phyloP scores from a whole-genome alignment of 2,888 invertebrate species.

The Eupithecia tripunctaria region DNA sequence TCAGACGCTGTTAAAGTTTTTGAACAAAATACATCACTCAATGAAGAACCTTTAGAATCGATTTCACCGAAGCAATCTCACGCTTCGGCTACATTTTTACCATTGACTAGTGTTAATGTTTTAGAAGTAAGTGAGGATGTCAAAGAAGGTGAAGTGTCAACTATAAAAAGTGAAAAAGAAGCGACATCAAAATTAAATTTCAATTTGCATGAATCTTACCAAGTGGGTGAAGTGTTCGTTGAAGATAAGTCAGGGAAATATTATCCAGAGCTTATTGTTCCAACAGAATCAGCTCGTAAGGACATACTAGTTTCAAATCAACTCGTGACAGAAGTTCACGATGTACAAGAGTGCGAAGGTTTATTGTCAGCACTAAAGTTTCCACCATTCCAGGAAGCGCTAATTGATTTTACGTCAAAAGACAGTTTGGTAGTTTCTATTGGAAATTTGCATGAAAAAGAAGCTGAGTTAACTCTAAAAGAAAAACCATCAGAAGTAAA shows the following conservation, averaged over 20 bases:
- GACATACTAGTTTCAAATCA: slow-evolving; percentile 87
- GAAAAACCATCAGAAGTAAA: slow-evolving; percentile 61
- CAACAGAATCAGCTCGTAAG: slow-evolving; percentile 89
- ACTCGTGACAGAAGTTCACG: slow-evolving; percentile 86
- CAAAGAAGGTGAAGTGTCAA: slow-evolving; percentile 84
- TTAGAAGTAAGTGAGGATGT: slow-evolving; percentile 87
- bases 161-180: slow-evolving; percentile 70
- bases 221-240: slow-evolving; percentile 87
- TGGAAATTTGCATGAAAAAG: slow-evolving; percentile 86
- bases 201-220: slow-evolving; percentile 86
- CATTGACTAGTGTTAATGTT: slow-evolving; percentile 86
- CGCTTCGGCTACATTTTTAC: slow-evolving; percentile 84
- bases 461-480: slow-evolving; percentile 79
- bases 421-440: slow-evolving; percentile 85
- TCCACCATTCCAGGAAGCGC: slow-evolving; percentile 86
- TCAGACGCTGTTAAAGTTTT: slow-evolving; percentile 88
- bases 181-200: slow-evolving; percentile 86
- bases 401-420: slow-evolving; percentile 84
- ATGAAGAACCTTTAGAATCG: slow-evolving; percentile 84
- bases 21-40: slow-evolving; percentile 85
- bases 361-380: slow-evolving; percentile 83
- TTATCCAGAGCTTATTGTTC: slow-evolving; percentile 90
- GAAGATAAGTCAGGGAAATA: slow-evolving; percentile 91
- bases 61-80: slow-evolving; percentile 76
- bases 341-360: slow-evolving; percentile 89